Conservation (phyloP, 2,888 invertebrate species). For the Anthoptus insignis region DNA sequence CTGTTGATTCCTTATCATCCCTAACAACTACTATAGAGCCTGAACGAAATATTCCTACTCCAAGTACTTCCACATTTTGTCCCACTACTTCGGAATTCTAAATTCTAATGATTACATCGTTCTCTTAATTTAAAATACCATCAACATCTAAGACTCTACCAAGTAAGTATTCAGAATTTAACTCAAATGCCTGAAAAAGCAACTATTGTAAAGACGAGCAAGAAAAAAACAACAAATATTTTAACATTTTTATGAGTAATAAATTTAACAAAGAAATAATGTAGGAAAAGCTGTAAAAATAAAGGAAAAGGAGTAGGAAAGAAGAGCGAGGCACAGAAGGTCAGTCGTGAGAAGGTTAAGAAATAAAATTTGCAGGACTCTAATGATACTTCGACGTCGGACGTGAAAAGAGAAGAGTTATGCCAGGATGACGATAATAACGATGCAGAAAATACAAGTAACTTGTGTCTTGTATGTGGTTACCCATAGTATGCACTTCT, state of each 20-base stretch:
- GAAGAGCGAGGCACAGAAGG: no score
- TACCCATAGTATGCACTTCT: constrained; percentile 46
- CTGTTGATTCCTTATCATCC: no score
- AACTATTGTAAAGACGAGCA: constrained; percentile 39
- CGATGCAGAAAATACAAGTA: constrained; percentile 31
- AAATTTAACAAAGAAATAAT: constrained; percentile 48
- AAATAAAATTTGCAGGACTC: constrained; percentile 48
- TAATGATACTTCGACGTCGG: constrained; percentile 37
- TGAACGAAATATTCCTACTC: no score
- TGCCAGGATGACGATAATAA: constrained; percentile 37
- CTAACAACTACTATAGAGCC: no score
- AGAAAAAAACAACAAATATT: constrained; percentile 48
- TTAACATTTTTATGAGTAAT: no score
- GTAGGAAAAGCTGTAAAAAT: constrained; percentile 43
- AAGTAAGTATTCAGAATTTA: constrained; percentile 45
- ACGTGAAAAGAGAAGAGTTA: constrained; percentile 34
- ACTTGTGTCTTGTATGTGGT: constrained; percentile 36
- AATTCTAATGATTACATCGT: no score
- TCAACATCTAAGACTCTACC: constrained; percentile 21
- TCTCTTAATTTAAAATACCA: no score
- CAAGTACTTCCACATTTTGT: no score
- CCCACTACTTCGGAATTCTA: no score
- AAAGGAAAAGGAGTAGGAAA: constrained; percentile 40
- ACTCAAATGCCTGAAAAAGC: constrained; percentile 43
- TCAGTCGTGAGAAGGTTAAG: constrained; percentile 43